These are phyloP conservation scores for Mustela nigripes DNA, from an alignment of 2,113 vertebrate species.

Conservation along the genomic window DNA sequence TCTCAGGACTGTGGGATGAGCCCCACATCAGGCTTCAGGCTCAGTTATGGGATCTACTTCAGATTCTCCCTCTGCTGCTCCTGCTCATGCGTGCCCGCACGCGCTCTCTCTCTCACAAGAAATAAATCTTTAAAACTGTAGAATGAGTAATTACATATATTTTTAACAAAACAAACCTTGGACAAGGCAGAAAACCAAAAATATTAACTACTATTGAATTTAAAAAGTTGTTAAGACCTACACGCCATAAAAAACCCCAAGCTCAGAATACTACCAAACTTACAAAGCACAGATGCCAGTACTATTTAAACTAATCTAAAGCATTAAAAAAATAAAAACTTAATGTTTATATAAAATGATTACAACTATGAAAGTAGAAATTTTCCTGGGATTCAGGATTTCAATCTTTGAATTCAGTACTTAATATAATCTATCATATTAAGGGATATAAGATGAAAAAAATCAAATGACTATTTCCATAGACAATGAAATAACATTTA, in stretches of 20 bases:
- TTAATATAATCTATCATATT: constrained; percentile 16
- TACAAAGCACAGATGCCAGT: background rate
- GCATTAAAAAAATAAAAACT: constrained; percentile 1
- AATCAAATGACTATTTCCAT: background rate
- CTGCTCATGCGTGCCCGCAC: background rate
- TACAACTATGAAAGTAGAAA: background rate
- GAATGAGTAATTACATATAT: background rate
- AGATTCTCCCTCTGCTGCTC: background rate
- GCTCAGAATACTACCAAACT: background rate
- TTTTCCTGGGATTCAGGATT: constrained; percentile 28
- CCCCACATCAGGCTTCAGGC: background rate
- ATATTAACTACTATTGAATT: background rate
- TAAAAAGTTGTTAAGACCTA: background rate
- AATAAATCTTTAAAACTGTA: background rate
- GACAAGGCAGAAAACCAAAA: background rate
- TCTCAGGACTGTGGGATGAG: background rate
- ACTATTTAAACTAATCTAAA: background rate
- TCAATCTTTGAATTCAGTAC: background rate
- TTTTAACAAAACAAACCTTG: constrained; percentile 13
- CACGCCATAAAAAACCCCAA: background rate
- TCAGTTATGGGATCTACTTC: background rate
- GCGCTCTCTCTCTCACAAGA: background rate
- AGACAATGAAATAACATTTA: constrained; percentile 23
- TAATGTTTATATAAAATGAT: background rate
- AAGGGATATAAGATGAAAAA: background rate